These are phyloP conservation scores for Formica exsecta DNA, from an alignment of 1,140 invertebrate species.

Conservation along the genomic window DNA sequence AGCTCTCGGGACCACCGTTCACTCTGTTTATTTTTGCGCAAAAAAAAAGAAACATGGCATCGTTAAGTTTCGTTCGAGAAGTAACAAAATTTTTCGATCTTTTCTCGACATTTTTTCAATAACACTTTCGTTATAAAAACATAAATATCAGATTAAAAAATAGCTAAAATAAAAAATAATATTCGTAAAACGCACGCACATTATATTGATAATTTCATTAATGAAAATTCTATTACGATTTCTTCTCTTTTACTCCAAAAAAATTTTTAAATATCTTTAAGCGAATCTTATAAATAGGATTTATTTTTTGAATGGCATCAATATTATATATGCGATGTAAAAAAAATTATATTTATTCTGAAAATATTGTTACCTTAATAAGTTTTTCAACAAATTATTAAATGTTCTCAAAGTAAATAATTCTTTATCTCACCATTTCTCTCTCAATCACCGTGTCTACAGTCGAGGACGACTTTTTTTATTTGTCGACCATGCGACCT, in stretches of 20 bases:
- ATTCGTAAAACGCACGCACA: background rate
- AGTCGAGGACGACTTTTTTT: background rate
- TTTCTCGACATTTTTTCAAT: background rate
- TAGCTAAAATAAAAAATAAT: background rate
- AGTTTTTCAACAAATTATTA: background rate
- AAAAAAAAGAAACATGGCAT: background rate
- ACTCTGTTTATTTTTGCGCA: slow-evolving; percentile 49
- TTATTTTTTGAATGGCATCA: background rate
- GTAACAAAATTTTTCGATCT: background rate
- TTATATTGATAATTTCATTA: background rate
- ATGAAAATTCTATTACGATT: background rate
- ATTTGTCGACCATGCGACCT: background rate
- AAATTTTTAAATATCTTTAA: background rate
- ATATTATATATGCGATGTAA: background rate
- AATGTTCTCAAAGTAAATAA: background rate
- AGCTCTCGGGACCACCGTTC: slow-evolving; percentile 43
- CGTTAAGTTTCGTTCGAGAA: background rate
- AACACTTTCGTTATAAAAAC: background rate
- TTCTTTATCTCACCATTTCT: background rate
- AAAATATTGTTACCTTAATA: background rate
- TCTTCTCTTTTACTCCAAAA: background rate
- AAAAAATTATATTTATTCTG: background rate
- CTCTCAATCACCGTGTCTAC: background rate
- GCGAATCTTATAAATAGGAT: background rate
- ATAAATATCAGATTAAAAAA: too few relatives aligned